These are phyloP conservation scores for Calyptommatus sinebrachiatus DNA, from an alignment of 2,113 vertebrate species.

Conservation along the genomic window DNA sequence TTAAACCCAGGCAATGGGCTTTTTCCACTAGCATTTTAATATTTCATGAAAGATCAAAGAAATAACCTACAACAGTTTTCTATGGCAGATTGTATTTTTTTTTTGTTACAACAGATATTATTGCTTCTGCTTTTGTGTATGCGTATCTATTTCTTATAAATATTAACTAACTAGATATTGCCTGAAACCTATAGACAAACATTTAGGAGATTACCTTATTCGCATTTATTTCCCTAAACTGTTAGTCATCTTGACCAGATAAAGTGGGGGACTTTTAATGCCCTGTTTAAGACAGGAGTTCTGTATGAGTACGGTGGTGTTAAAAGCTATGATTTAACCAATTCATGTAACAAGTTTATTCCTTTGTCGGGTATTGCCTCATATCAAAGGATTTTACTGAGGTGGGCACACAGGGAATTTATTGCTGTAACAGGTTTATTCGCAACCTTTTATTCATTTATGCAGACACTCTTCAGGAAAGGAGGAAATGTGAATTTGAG, in stretches of 20 bases:
- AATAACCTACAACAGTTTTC: too few species aligned
- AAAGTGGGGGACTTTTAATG: rapidly evolving
- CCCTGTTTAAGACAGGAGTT: rapidly evolving
- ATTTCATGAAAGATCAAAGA: too few species aligned
- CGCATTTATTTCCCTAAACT: background rate
- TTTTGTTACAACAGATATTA: too few species aligned
- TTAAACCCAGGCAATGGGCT: too few species aligned
- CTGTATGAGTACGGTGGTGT: background rate
- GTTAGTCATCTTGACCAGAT: background rate
- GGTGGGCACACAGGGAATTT: conserved; percentile 19
- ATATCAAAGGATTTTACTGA: conserved; percentile 16
- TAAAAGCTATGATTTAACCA: conserved; percentile 37
- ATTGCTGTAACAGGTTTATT: conserved; percentile 43
- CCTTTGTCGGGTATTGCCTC: conserved; percentile 49
- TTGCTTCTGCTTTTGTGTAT: too few species aligned
- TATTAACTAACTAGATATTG: background rate
- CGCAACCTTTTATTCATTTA: conserved; percentile 26
- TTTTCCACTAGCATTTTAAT: too few species aligned
- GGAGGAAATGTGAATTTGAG: conserved; percentile 36
- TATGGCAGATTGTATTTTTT: too few species aligned
- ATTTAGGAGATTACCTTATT: background rate
- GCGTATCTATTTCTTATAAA: background rate
- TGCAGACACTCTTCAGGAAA: conserved; percentile 30
- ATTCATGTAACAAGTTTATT: conserved; percentile 55
- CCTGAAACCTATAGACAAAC: background rate